These are phyloP conservation scores for Glaucidium brasilianum DNA, from an alignment of 2,113 vertebrate genomes.

Conservation along the genomic window DNA sequence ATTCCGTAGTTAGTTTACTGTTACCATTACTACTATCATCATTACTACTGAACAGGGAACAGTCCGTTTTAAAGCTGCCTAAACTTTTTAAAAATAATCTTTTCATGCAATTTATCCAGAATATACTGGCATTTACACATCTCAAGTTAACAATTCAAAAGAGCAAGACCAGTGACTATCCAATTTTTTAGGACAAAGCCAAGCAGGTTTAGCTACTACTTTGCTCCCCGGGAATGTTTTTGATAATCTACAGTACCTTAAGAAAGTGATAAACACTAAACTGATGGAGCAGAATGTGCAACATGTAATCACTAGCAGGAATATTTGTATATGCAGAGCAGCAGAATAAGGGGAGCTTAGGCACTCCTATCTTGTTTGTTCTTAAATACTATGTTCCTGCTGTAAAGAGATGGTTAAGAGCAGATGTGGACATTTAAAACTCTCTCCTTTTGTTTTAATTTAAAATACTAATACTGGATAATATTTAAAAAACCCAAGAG, in stretches of 20 bases:
- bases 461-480: constrained; percentile 52
- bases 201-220: background rate
- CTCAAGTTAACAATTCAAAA: background rate
- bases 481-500: constrained; percentile 3
- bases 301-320: background rate
- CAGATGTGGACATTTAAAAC: background rate
- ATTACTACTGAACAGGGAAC: background rate
- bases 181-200: background rate
- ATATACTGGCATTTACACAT: background rate
- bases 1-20: background rate
- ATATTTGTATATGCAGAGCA: background rate
- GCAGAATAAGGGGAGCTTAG: background rate
- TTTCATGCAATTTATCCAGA: background rate
- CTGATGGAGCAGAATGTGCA: background rate
- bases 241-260: background rate
- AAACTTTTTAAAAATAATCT: background rate
- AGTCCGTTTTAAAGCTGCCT: background rate
- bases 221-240: background rate
- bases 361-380: background rate
- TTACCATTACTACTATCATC: background rate
- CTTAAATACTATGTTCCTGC: constrained; percentile 13
- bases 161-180: background rate
- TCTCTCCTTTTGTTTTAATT: background rate
- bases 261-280: background rate
- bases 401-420: background rate